These are phyloP conservation scores for Phacellophora camtschatica DNA, from an alignment of 30 jellyfish, hydroid and myxozoan species.

Conservation along the genomic window DNA sequence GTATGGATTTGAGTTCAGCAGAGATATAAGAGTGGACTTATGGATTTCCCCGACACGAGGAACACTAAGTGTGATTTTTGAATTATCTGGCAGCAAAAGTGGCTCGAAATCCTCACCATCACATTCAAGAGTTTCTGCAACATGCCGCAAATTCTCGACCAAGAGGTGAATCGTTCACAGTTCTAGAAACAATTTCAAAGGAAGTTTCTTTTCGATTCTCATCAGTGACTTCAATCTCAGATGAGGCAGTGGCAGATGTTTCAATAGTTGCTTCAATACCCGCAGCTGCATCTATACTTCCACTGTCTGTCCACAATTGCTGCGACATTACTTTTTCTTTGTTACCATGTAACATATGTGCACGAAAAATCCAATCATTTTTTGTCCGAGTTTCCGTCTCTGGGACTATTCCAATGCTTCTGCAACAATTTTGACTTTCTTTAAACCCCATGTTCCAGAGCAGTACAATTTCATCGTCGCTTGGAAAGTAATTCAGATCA, in stretches of 20 bases:
- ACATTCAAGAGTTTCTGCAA: neutral
- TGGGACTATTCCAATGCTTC: slow-evolving; percentile 1
- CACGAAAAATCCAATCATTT: slow-evolving; percentile 20
- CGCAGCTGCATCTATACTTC: neutral
- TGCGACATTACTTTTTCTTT: neutral
- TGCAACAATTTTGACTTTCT: neutral
- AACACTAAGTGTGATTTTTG: slow-evolving; percentile 3
- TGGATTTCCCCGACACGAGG: slow-evolving; percentile 25
- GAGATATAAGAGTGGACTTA: slow-evolving; percentile 26
- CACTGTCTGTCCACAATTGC: neutral
- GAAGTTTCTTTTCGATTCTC: slow-evolving; percentile 1
- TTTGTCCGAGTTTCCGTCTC: neutral
- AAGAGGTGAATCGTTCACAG: neutral
- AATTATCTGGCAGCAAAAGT: neutral
- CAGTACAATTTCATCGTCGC: slow-evolving; percentile 17
- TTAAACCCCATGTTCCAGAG: slow-evolving; percentile 26
- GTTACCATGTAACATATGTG: neutral
- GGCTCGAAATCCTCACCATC: neutral
- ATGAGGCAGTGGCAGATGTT: neutral
- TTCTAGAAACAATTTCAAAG: neutral
- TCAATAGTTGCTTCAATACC: neutral
- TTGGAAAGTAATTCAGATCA: slow-evolving; percentile 16
- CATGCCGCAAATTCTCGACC: slow-evolving; percentile 5
- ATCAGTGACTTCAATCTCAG: neutral
- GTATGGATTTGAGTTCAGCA: slow-evolving; percentile 4